These are phyloP conservation scores for Falco concolor DNA, from an alignment of 2,797 vertebrate species.

Conservation along the genomic window DNA sequence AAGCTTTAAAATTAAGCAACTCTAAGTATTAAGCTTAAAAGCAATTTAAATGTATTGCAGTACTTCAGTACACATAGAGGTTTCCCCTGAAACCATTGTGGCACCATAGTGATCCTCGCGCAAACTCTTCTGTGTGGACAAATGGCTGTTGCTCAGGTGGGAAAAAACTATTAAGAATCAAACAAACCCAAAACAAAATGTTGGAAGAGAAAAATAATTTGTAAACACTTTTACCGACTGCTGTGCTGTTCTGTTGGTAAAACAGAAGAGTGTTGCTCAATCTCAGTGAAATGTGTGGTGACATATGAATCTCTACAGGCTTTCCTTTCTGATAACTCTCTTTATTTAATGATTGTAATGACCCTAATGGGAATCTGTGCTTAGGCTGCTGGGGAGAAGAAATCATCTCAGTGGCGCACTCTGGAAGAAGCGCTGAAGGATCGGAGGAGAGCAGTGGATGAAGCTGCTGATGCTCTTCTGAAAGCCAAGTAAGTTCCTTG, in stretches of 20 bases:
- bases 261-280: not conserved
- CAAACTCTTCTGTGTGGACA: not conserved
- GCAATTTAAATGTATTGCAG: not conserved
- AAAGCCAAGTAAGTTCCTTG: constrained; percentile 86
- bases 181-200: not conserved
- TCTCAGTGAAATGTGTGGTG: not conserved
- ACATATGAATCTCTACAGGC: not conserved
- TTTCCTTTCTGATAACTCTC: too few relatives aligned
- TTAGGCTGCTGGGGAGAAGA: constrained; percentile 81
- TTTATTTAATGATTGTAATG: not conserved
- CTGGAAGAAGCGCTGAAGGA: constrained; percentile 85
- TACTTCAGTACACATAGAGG: not conserved
- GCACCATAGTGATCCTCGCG: not conserved
- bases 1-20: not conserved
- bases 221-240: not conserved
- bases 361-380: not conserved
- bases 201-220: not conserved
- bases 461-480: constrained; percentile 81
- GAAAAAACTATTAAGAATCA: not conserved
- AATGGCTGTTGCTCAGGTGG: not conserved
- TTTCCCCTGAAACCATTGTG: not conserved
- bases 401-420: constrained; percentile 88
- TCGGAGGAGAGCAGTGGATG: constrained; percentile 80
- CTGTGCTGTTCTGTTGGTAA: not conserved
- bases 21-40: not conserved